Evolutionary conservation across 2,888 invertebrate genomes (phyloP).

Genomic region (Rhyacophila evoluta): DNA sequence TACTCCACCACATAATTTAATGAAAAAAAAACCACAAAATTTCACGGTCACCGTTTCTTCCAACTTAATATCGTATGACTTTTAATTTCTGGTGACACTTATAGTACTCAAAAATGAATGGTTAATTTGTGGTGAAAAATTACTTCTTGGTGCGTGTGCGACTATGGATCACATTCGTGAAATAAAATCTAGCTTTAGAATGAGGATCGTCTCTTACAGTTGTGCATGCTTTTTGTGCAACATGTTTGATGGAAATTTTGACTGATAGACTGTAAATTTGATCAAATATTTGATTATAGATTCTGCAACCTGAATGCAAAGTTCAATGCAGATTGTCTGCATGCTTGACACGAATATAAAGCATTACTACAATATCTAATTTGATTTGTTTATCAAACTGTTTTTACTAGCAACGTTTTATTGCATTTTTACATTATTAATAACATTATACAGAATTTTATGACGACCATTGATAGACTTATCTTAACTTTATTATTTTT

Average conservation of each 20-base stretch:
- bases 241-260: not conserved
- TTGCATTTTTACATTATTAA: not conserved
- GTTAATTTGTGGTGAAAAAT: too few species aligned
- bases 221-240: slow-evolving; percentile 20
- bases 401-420: slow-evolving; percentile 5
- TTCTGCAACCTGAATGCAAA: slow-evolving; percentile 23
- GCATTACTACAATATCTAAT: not conserved
- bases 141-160: too few species aligned
- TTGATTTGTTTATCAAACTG: not conserved
- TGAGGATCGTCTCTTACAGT: not conserved
- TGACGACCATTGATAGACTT: not conserved
- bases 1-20: too few species aligned
- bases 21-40: too few species aligned
- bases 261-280: not conserved
- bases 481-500: too few species aligned
- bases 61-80: too few species aligned
- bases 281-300: not conserved
- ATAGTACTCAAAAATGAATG: too few species aligned
- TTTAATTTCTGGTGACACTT: too few species aligned
- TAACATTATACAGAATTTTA: slow-evolving; percentile 2
- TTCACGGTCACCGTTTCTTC: too few species aligned
- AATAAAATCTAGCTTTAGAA: too few species aligned
- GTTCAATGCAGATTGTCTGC: not conserved
- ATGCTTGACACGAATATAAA: slow-evolving; percentile 1
- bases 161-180: too few species aligned